phyloP scores from a whole-genome alignment of 2,113 vertebrate genomes.

The Alligator sinensis region DNA sequence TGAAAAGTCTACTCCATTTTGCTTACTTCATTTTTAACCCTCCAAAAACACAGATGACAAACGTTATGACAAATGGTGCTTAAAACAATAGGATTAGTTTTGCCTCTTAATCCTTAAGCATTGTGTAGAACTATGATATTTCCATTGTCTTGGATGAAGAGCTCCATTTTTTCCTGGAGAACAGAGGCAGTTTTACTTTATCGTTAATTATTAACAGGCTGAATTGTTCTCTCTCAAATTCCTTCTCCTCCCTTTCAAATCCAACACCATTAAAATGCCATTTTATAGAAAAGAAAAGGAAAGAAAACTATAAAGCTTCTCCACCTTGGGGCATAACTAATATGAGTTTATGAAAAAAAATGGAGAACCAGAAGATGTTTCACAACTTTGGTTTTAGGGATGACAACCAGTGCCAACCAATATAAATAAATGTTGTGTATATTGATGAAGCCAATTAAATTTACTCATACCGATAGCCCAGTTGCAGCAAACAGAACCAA shows the following conservation, averaged over 20 bases:
- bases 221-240: neutral
- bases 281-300: neutral
- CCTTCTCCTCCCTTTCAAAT: neutral
- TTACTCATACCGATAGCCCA: neutral
- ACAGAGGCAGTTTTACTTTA: neutral
- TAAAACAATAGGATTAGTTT: neutral
- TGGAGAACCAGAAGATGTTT: neutral
- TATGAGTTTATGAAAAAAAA: neutral
- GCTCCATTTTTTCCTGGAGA: neutral
- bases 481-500: neutral
- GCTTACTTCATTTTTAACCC: neutral
- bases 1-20: neutral
- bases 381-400: neutral
- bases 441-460: neutral
- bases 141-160: neutral
- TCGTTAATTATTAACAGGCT: neutral
- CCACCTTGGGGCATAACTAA: neutral
- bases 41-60: neutral
- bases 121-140: neutral
- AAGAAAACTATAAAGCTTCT: neutral
- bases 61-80: neutral
- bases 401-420: neutral
- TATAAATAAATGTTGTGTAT: neutral
- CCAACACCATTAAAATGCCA: neutral
- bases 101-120: neutral